Conservation (phyloP, 2,113 vertebrate species). For the Mustela nigripes region DNA sequence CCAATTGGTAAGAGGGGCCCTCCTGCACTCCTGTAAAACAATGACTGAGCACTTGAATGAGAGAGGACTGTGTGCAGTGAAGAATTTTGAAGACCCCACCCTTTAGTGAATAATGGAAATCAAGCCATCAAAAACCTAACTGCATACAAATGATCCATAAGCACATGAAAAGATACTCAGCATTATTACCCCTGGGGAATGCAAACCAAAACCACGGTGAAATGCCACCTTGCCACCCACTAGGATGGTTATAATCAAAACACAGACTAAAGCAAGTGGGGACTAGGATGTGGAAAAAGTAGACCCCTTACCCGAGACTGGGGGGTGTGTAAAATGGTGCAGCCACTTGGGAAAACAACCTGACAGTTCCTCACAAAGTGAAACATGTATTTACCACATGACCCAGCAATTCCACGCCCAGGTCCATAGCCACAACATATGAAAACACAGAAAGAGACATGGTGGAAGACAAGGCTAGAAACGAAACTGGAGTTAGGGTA, state of each 20-base stretch:
- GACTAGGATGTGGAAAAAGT: not conserved
- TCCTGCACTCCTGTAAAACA: not conserved
- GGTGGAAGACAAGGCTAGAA: not conserved
- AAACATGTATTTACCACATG: not conserved
- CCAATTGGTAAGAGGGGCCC: not conserved
- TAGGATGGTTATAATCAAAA: not conserved
- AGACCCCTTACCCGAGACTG: not conserved
- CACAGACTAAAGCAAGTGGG: not conserved
- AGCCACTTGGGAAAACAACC: not conserved
- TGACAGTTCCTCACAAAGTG: not conserved
- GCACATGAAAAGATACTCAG: not conserved
- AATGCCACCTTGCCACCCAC: not conserved
- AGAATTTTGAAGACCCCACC: not conserved
- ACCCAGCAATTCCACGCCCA: not conserved
- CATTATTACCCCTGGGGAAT: not conserved
- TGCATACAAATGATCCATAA: not conserved
- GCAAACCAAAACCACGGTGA: not conserved
- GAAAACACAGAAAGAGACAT: not conserved
- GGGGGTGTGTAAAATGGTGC: not conserved
- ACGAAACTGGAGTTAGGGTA: not conserved
- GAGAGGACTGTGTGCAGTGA: not conserved
- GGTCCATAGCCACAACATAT: not conserved
- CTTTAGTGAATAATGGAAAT: not conserved
- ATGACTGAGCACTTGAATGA: not conserved
- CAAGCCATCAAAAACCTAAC: not conserved